These are phyloP conservation scores for Galerucella calmariensis DNA, from an alignment of 2,888 invertebrate genomes.

Conservation along the genomic window DNA sequence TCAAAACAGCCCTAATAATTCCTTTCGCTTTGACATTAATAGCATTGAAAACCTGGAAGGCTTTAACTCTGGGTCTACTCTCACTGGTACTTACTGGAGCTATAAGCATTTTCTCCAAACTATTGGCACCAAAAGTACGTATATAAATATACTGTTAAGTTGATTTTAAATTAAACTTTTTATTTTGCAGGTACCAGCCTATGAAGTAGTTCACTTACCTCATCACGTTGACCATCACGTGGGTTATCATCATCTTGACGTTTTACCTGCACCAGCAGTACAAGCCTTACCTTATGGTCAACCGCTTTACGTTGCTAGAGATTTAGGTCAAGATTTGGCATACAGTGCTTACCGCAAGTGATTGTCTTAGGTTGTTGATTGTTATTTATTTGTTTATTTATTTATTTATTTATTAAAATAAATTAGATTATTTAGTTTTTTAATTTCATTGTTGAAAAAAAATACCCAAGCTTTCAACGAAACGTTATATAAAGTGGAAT, in stretches of 20 bases:
- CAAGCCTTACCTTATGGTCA: conserved; percentile 28
- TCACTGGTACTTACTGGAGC: conserved; percentile 87
- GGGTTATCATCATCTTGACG: conserved; percentile 40
- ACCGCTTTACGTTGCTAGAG: conserved; percentile 37
- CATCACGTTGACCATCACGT: conserved; percentile 71
- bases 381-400: neutral
- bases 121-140: conserved; percentile 81
- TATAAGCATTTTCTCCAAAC: conserved; percentile 82
- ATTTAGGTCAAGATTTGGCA: conserved; percentile 36
- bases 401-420: conserved; percentile 32
- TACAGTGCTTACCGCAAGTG: conserved; percentile 27
- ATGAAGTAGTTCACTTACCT: conserved; percentile 87
- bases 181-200: conserved; percentile 74
- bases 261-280: conserved; percentile 32
- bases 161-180: neutral
- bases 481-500: no score
- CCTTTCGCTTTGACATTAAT: conserved; percentile 84
- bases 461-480: no score
- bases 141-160: neutral
- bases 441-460: no score
- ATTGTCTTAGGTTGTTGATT: neutral
- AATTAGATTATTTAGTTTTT: neutral
- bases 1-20: conserved; percentile 86
- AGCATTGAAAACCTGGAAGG: conserved; percentile 91
- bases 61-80: conserved; percentile 83